Base-by-base conservation (phyloP, 2,113 vertebrate species). In the Planiliza haematocheilus region DNA sequence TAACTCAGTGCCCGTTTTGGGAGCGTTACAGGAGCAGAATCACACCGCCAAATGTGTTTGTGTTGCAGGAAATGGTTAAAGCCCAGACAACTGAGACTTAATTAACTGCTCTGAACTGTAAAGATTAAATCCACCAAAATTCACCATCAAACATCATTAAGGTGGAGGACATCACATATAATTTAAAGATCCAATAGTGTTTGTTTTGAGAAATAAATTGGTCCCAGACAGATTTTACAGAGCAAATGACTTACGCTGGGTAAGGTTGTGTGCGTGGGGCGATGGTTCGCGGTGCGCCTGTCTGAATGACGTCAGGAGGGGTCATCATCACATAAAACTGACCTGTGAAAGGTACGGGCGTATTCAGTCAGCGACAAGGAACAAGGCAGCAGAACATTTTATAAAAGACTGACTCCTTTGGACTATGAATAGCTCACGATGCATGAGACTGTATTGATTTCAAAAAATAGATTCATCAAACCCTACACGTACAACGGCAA, bases 291-390 rank as follows among this genome's bases (percentile, higher is more conserved):
- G 86, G 94, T 0, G 95, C 86, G 59, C 95, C 96, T 2, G 95
- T 91, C 87, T 95, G 96, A 67, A 96, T 90, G 74, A 95, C 95
- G 7, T 97, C 96, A 65, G 95, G 94, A 1, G 96, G 95, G 1
- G 94, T 95, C 96, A 97, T 97, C 96, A 97, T 97, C 80, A 97
- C 95, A 36, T 96, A 97, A 84, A 97, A 96, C 81, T 97, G 96
- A 79, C 96, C 96, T 94, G 79, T 83, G 65, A 64, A 72, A 21
- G 21, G 16, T 41, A 80, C 2, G 13, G 18, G 30, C 36, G 50
- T 17, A 59, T 37, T 37, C 59, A 45, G 62, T 69, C 37, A 52
- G 39, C 46, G n/a, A 36, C 11, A 20, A 62, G 17, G 5, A 50
- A 48, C 11, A 60, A 62, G 17, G 58, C 8, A 49, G n/a, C 4